Conservation (phyloP, 1,140 invertebrate genomes). For the Antheraea pernyi region DNA sequence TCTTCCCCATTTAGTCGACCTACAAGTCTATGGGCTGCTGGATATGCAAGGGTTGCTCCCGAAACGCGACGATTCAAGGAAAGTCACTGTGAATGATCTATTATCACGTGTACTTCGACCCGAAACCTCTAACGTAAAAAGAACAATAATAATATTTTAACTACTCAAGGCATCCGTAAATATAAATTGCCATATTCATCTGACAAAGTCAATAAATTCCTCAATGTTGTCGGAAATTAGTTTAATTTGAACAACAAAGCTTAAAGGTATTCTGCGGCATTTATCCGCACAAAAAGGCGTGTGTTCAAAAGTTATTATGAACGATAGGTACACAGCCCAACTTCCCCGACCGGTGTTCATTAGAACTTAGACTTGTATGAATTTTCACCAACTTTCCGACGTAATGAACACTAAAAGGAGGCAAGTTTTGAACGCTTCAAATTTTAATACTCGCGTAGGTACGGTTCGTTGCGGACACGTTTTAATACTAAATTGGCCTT, state of each 20-base stretch:
- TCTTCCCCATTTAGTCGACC: too few species aligned
- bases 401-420: slow-evolving; percentile 76
- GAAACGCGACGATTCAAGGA: too few species aligned
- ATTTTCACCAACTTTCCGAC: slow-evolving; percentile 72
- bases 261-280: slow-evolving; percentile 21
- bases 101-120: too few species aligned
- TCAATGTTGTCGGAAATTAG: slow-evolving; percentile 9
- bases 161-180: neutral
- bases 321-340: slow-evolving; percentile 48
- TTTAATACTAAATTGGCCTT: slow-evolving; percentile 52
- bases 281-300: slow-evolving; percentile 48
- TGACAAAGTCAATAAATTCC: slow-evolving; percentile 6
- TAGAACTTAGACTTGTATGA: slow-evolving; percentile 76
- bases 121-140: neutral
- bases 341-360: slow-evolving; percentile 68
- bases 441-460: slow-evolving; percentile 61
- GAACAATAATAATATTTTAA: neutral
- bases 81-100: too few species aligned
- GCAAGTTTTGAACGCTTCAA: slow-evolving; percentile 71
- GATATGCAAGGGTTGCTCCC: too few species aligned
- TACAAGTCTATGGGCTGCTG: too few species aligned
- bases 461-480: slow-evolving; percentile 40
- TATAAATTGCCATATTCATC: neutral
- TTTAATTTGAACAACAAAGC: slow-evolving; percentile 6
- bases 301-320: slow-evolving; percentile 30